Percentiles rank a stretch among this genome's conserved stretches.
Evolutionary conservation across 2,113 vertebrate species (phyloP).

Genomic region (Athene noctua): DNA sequence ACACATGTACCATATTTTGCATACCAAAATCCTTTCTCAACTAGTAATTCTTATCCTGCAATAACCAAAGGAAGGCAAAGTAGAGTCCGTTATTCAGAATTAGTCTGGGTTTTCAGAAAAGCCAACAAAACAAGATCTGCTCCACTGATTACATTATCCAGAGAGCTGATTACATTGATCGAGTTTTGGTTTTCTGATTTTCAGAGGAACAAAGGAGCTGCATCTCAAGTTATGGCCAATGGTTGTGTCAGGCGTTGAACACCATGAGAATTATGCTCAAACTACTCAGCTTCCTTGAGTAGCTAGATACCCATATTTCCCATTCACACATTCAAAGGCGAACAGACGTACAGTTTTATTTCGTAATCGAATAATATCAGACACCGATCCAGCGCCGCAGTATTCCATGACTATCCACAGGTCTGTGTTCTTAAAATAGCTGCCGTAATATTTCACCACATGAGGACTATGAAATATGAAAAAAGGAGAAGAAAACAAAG

Average conservation of each 20-base stretch:
- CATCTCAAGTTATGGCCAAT: not conserved
- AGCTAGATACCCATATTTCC: not conserved
- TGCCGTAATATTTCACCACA: slow-evolving; percentile 93
- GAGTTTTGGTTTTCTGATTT: not conserved
- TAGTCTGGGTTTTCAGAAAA: not conserved
- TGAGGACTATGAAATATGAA: slow-evolving; percentile 74
- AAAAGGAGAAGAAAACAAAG: not conserved
- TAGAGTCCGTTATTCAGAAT: not conserved
- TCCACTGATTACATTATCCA: not conserved
- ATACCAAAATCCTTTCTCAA: not conserved
- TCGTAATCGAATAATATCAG: slow-evolving; percentile 91
- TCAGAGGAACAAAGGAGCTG: not conserved
- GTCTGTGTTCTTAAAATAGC: slow-evolving; percentile 96
- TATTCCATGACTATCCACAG: slow-evolving; percentile 99
- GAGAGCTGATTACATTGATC: no score
- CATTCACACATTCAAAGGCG: not conserved
- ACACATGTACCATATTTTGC: rapidly evolving
- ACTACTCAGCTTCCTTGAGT: not conserved
- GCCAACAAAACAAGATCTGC: not conserved
- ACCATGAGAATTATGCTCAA: not conserved
- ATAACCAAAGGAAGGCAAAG: not conserved
- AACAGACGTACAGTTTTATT: slow-evolving; percentile 86
- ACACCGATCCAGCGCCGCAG: slow-evolving; percentile 92
- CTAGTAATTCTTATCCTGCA: not conserved
- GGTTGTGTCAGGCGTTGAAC: not conserved